Base-by-base conservation (phyloP, 92 coral and sea anemone genomes). In the Desmophyllum pertusum region DNA sequence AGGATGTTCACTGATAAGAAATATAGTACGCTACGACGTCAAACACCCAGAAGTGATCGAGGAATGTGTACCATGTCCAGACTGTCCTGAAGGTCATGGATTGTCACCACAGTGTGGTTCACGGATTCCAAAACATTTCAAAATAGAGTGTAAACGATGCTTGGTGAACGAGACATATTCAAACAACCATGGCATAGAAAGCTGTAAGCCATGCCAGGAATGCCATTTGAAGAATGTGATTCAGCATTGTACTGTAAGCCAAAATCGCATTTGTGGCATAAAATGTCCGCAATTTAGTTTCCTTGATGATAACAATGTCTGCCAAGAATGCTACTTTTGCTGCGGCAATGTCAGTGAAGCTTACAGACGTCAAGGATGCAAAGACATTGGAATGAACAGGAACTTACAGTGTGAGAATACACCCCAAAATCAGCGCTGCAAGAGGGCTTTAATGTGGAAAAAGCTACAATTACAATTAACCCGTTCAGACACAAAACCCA, bases 271-370 rank as follows among this genome's bases (percentile, higher is more conserved):
- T 0, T 83, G 80, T 73, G 86, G 79, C 19, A 18, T 5, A 23
- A 13, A 31, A 0, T 83, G 86, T 48, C 71, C 70, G 13, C 11
- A 39, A 57, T 40, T 38, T 1, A 23, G 57, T 36, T 83, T 39
- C 52, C 70, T 65, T 41, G 77, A 72, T 6, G 31, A 41, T 1
- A 72, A 41, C 17, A 1, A 33, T 7, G 15, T 41, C 77, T 72
- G 77, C 38, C 77, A 72, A 21, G 52, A 41, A 41, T 72, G 77
- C 35, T 72, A n/a, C 31, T 72, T 41, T 41, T 72, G 77, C 52
- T 72, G 77, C 2, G 30, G 14, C 70, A 65, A 8, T 65, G 70
- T 65, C 21, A 18, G 23, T 4, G 70, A 65, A 14, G 40, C 40
- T 15, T 5, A 5, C 1, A 65, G 70, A 33, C 64, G 64, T 8